Evolutionary conservation across 2,888 invertebrate genomes (phyloP).

Genomic region (Eustalomyia histrio): DNA sequence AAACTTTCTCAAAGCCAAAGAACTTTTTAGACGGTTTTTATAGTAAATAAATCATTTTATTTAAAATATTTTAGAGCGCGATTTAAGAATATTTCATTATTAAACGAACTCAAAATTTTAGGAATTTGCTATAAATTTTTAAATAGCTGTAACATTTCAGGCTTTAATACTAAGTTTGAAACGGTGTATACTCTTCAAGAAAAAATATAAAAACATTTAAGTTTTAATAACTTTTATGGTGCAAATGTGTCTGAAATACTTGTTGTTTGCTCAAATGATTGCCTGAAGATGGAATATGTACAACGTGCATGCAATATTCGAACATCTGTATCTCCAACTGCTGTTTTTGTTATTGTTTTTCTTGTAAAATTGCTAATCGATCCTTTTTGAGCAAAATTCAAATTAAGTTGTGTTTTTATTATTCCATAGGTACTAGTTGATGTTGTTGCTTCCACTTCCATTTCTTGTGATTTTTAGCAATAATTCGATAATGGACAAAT

Average conservation of each 20-base stretch:
- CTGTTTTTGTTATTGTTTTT: slow-evolving; percentile 24
- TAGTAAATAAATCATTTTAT: too few species aligned
- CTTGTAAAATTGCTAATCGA: slow-evolving; percentile 45
- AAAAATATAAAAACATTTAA: slow-evolving; percentile 36
- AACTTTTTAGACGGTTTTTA: too few species aligned
- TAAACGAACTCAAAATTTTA: too few species aligned
- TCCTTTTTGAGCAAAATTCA: slow-evolving; percentile 43
- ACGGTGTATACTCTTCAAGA: neutral
- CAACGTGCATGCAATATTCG: neutral
- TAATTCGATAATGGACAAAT: slow-evolving; percentile 58
- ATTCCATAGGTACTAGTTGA: neutral
- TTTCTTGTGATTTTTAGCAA: slow-evolving; percentile 51
- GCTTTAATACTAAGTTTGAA: too few species aligned
- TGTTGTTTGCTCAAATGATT: slow-evolving; percentile 14
- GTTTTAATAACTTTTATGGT: slow-evolving; percentile 47
- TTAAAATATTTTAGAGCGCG: too few species aligned
- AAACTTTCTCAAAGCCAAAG: too few species aligned
- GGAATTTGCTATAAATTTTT: too few species aligned
- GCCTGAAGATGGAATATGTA: neutral
- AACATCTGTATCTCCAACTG: neutral
- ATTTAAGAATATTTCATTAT: too few species aligned
- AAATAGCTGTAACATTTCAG: too few species aligned
- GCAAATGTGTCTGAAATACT: slow-evolving; percentile 48
- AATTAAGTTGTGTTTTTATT: slow-evolving; percentile 50
- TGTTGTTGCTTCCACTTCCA: neutral